A percentile compares a stretch with the other conserved stretches of the same genome.
Evolutionary conservation across 2,888 invertebrate species (phyloP).

Genomic region (Bellardia pandia): DNA sequence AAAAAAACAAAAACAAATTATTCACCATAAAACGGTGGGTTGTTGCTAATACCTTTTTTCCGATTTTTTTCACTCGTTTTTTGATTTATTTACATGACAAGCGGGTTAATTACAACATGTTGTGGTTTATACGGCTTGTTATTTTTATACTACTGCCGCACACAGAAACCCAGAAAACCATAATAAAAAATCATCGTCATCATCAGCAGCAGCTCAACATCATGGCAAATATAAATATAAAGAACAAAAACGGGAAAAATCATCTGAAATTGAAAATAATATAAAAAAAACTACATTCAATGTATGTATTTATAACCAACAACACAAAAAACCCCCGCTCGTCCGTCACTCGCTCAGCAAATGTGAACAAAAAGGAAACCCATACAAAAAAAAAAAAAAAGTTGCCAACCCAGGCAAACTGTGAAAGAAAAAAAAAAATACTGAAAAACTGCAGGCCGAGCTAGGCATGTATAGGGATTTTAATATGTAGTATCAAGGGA

Average conservation of each 20-base stretch:
- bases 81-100: slow-evolving; percentile 76
- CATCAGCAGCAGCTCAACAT: slow-evolving; percentile 31
- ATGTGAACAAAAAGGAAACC: slow-evolving; percentile 36
- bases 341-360: slow-evolving; percentile 9
- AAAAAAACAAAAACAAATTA: neutral
- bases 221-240: slow-evolving; percentile 36
- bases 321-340: slow-evolving; percentile 17
- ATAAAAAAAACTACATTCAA: slow-evolving; percentile 25
- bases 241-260: slow-evolving; percentile 27
- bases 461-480: slow-evolving; percentile 48
- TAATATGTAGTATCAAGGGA: slow-evolving; percentile 46
- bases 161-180: slow-evolving; percentile 57
- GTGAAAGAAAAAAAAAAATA: slow-evolving; percentile 3
- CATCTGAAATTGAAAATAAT: slow-evolving; percentile 63
- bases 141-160: slow-evolving; percentile 68
- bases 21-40: slow-evolving; percentile 74
- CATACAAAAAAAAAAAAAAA: slow-evolving; percentile 1
- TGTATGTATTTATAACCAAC: slow-evolving; percentile 15
- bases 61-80: slow-evolving; percentile 52
- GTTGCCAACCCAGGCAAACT: slow-evolving; percentile 21
- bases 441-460: slow-evolving; percentile 15
- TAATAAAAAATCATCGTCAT: slow-evolving; percentile 63
- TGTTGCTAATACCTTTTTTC: slow-evolving; percentile 63
- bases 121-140: slow-evolving; percentile 74
- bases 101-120: slow-evolving; percentile 76